Conservation (phyloP, 2,113 vertebrate species). For the Hylia prasina region DNA sequence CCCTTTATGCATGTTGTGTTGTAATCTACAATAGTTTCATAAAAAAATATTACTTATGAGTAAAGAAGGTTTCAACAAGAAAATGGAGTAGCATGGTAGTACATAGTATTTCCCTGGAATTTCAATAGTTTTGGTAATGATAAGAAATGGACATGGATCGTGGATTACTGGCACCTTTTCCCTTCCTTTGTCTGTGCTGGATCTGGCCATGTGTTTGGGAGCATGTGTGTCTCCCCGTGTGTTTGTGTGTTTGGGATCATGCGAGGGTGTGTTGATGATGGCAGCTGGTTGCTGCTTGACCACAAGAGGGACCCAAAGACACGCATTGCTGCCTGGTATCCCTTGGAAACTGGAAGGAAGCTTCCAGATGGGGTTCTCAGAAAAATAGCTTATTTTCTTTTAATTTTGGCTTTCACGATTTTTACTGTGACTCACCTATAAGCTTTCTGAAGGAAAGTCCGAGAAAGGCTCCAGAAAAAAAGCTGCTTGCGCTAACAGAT, state of each 20-base stretch:
- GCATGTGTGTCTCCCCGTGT: rapidly evolving
- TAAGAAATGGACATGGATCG: neutral
- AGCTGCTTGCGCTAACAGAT: neutral
- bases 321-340: neutral
- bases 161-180: neutral
- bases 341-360: neutral
- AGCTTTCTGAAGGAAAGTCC: neutral
- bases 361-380: neutral
- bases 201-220: neutral
- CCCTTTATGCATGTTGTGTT: neutral
- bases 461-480: neutral
- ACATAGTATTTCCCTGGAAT: neutral
- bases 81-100: neutral
- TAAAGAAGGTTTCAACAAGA: neutral
- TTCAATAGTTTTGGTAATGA: neutral
- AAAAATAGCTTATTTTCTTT: neutral
- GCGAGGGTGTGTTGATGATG: too few species aligned
- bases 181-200: neutral
- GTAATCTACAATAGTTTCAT: neutral
- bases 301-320: conserved; percentile 63
- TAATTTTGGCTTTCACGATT: neutral
- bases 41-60: neutral
- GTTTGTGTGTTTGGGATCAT: neutral
- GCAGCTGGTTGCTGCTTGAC: neutral
- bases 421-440: neutral